Evolutionary conservation across 1,140 invertebrate species (phyloP), one percentile per base, ranked within the genome.

Genomic region (Anastatus disparis): DNA sequence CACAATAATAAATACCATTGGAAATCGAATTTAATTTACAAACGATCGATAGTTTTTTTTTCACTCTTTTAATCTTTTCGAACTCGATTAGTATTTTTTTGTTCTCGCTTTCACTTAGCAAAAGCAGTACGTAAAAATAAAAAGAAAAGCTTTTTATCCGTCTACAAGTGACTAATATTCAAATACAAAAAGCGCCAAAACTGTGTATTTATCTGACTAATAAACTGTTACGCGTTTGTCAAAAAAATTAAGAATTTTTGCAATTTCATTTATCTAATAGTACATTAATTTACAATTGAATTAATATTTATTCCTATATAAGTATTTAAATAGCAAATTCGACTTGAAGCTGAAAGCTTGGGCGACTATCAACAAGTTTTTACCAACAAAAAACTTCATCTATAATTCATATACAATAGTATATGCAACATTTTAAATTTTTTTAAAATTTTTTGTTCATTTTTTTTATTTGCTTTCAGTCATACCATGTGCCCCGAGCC

Each of bases 321-420:
- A 29, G 58, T 72, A 9, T 62, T 73, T 73, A 77, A 58, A 70
- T 74, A 77, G 74, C 72, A 65, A 72, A 62, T n/a, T 77, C 72
- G 73, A 76, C 71, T 78, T 75, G 75, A 81, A 79, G 73, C 75
- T 79, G 75, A 83, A 81, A 81, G 77, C 80, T 81, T 75, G 78
- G 71, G 77, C 74, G 79, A 75, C 73, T 79, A 77, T 79, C 70
- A 82, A 82, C 79, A 77, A 79, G 74, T 81, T 78, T 64, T 70
- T 46, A 55, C 50, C 73, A 83, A 81, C 76, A 77, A 80, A 82
- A 81, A 71, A 53, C 73, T 70, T 74, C 29, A 58, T 61, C 76
- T 83, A 82, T 71, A 81, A 83, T 80, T 59, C 82, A 84, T 84
- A 84, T 84, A 84, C 82, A 85, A 84, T 84, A 84, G 82, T 85